Conservation (phyloP, 2,113 vertebrate genomes). For the Larimichthys polyactis region DNA sequence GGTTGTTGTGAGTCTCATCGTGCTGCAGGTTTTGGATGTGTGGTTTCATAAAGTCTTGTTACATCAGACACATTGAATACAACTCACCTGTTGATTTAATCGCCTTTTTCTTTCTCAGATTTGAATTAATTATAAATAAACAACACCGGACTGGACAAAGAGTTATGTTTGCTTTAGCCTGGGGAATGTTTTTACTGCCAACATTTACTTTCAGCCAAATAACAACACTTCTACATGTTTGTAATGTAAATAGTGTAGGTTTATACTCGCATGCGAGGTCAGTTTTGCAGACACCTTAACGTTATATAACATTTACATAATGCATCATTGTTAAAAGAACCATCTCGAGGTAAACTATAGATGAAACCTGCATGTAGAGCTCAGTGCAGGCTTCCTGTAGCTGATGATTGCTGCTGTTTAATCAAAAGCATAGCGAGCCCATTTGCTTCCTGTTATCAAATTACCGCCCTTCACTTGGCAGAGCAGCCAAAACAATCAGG, state of each 20-base stretch:
- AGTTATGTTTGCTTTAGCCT: not conserved
- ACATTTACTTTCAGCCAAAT: not conserved
- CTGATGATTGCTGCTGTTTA: slow-evolving; percentile 14
- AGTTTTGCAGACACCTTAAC: not conserved
- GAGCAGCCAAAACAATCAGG: slow-evolving; percentile 50
- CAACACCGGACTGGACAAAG: too few relatives aligned
- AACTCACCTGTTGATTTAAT: too few relatives aligned
- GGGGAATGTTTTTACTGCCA: not conserved
- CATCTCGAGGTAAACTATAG: not conserved
- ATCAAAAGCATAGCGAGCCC: slow-evolving; percentile 8
- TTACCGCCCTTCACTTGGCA: slow-evolving; percentile 7
- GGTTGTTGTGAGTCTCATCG: too few relatives aligned
- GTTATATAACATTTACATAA: not conserved
- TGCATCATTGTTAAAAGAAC: not conserved
- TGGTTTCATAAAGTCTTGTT: too few relatives aligned
- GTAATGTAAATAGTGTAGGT: not conserved
- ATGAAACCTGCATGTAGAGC: not conserved
- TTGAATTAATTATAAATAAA: too few relatives aligned
- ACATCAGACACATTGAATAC: not conserved
- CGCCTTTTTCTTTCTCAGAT: too few relatives aligned
- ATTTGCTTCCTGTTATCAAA: slow-evolving; percentile 35
- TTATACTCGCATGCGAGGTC: not conserved
- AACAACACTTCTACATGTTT: not conserved
- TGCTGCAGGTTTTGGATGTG: too few relatives aligned
- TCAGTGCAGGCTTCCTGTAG: not conserved